Conservation (phyloP, 2,888 invertebrate genomes). For the Drosophila austrosaltans region DNA sequence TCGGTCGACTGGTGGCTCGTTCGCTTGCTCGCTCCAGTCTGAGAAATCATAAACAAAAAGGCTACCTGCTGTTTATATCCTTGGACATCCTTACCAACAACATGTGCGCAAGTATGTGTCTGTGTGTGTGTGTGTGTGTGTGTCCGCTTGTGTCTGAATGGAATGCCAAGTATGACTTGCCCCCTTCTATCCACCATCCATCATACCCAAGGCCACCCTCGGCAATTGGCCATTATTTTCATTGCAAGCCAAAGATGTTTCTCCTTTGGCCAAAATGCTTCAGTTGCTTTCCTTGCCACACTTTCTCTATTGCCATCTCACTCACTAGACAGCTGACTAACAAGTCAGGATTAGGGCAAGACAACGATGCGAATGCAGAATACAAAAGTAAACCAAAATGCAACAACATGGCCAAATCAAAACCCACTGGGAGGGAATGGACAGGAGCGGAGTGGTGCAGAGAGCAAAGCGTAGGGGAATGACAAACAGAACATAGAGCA, state of each 20-base stretch:
- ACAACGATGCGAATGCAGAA: conserved; percentile 45
- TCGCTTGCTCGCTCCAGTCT: conserved; percentile 31
- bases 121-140: background rate
- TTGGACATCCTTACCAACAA: conserved; percentile 30
- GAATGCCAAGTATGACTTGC: conserved; percentile 8
- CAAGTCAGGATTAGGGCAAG: conserved; percentile 59
- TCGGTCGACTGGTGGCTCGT: conserved; percentile 49
- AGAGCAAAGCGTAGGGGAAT: background rate
- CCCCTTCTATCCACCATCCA: background rate
- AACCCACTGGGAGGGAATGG: background rate
- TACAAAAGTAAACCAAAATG: conserved; percentile 8
- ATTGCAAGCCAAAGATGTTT: conserved; percentile 58
- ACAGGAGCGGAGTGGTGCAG: no score
- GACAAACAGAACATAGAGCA: conserved; percentile 9
- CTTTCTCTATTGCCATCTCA: background rate
- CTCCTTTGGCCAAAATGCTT: conserved; percentile 9
- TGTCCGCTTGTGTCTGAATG: conserved; percentile 12
- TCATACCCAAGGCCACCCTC: background rate
- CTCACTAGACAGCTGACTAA: conserved; percentile 44
- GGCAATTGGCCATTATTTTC: conserved; percentile 51
- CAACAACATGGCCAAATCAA: conserved; percentile 20
- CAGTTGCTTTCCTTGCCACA: conserved; percentile 8
- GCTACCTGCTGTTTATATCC: conserved; percentile 55
- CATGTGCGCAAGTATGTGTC: conserved; percentile 4
- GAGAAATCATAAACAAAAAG: conserved; percentile 47